Evolutionary conservation across 2,888 invertebrate species (phyloP), one percentile per base, ranked within the genome.

Genomic region (Ctena decussata): DNA sequence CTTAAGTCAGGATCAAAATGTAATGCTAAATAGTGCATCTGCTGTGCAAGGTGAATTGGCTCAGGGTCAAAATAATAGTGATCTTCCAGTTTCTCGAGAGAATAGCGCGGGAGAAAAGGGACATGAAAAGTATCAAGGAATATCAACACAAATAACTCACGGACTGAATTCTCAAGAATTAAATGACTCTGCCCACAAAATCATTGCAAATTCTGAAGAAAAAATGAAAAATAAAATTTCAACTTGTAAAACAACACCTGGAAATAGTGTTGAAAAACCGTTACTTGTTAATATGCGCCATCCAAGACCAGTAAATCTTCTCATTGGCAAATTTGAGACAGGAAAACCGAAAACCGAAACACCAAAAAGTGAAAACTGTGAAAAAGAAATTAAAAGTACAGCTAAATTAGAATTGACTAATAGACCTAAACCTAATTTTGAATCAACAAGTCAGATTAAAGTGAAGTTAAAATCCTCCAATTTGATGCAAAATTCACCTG

Each of bases 311-410:
- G 1, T 65, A 32, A 65, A 65, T 18, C 32, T 35, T 12, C 65
- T 65, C 18, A 65, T 65, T 35, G 65, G 65, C 32, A 65, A 65
- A 35, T 65, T 65, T 35, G 65, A 65, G 35, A 35, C 65, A 65
- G 18, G 35, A 3, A 65, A 35, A 27, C 2, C 24, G 3, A 65
- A 65, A 35, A 65, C 32, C 18, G 65, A 65, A 15, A 65, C 11
- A 5, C 1, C 12, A 3, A 30, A 30, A 60, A 65, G 5, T 35
- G 65, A 65, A 18, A 65, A 65, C 24, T n/a, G n/a, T n/a, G n/a
- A n/a, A n/a, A n/a, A n/a, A n/a, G n/a, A n/a, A n/a, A n/a, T n/a
- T n/a, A 53, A 53, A 21, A 18, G 12, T n/a, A 53, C n/a, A n/a
- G 53, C n/a, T 15, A 53, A 53, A 53, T 18, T 53, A 5, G 53